Percentiles rank a stretch among this genome's conserved stretches.
These are phyloP conservation scores for Catamblyrhynchus diadema DNA, from an alignment of 2,797 vertebrate species.

Conservation along the genomic window DNA sequence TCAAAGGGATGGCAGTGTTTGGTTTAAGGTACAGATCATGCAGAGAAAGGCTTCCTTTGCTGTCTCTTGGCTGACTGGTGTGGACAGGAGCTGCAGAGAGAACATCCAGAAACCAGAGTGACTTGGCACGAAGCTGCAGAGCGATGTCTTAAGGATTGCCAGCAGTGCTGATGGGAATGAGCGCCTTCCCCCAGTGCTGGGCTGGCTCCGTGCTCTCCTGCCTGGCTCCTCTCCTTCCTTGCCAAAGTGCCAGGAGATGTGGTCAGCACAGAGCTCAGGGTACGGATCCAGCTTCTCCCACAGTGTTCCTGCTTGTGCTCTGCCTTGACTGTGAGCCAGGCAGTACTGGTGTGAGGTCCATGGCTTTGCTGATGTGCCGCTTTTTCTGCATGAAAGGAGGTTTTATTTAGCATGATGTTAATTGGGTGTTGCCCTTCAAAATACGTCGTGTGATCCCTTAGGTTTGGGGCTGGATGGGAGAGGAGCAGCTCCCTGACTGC, in stretches of 20 bases:
- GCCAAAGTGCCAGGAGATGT: background rate
- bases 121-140: background rate
- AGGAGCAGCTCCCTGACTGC: background rate
- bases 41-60: background rate
- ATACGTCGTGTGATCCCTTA: background rate
- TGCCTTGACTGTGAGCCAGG: background rate
- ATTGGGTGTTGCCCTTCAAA: constrained; percentile 4
- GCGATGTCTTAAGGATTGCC: background rate
- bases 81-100: background rate
- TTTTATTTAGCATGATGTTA: background rate
- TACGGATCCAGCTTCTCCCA: background rate
- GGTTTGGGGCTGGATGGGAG: background rate
- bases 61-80: background rate
- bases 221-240: background rate
- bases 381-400: background rate
- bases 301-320: fast-evolving
- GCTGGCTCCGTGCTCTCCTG: background rate
- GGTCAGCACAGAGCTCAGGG: background rate
- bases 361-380: background rate
- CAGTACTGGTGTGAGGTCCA: fast-evolving
- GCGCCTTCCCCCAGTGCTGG: background rate
- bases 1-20: background rate
- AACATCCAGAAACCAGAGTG: background rate
- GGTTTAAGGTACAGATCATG: background rate
- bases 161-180: background rate